These are phyloP conservation scores for Tor tambroides DNA, from an alignment of 2,113 vertebrate genomes.

Conservation along the genomic window DNA sequence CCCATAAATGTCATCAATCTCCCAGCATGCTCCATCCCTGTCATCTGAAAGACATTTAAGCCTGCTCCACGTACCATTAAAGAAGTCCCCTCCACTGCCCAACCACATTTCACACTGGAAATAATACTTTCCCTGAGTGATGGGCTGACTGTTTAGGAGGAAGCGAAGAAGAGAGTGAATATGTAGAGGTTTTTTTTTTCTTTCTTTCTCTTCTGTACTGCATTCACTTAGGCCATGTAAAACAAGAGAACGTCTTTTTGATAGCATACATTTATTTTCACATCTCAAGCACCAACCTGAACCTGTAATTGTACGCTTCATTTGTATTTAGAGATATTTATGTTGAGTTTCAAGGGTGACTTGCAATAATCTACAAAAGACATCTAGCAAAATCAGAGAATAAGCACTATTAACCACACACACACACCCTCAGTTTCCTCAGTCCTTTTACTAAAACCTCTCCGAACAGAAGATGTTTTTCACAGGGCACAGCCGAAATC, in stretches of 20 bases:
- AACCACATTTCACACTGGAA: slow-evolving; percentile 47
- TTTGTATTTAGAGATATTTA: slow-evolving; percentile 17
- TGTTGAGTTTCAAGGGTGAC: background rate
- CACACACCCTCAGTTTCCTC: too few relatives aligned
- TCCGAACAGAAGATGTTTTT: slow-evolving; percentile 24
- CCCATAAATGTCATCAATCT: slow-evolving; percentile 76
- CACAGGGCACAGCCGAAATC: slow-evolving; percentile 20
- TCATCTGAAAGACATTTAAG: slow-evolving; percentile 78
- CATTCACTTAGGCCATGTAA: slow-evolving; percentile 27
- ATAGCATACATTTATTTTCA: background rate
- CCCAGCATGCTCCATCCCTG: slow-evolving; percentile 74
- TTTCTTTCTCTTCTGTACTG: background rate
- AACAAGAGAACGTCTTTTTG: background rate
- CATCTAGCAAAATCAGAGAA: slow-evolving; percentile 7
- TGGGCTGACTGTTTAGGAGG: slow-evolving; percentile 23
- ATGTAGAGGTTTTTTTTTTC: background rate
- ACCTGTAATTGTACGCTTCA: slow-evolving; percentile 5
- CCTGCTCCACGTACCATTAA: slow-evolving; percentile 58
- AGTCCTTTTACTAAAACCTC: background rate
- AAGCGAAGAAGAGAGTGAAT: background rate
- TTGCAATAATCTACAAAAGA: background rate
- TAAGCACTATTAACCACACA: background rate
- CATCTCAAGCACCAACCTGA: background rate
- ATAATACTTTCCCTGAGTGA: slow-evolving; percentile 34
- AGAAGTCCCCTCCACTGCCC: slow-evolving; percentile 53